Evolutionary conservation across 30 jellyfish, hydroid and myxozoan species (phyloP).

Genomic region (Cassiopea andromeda): DNA sequence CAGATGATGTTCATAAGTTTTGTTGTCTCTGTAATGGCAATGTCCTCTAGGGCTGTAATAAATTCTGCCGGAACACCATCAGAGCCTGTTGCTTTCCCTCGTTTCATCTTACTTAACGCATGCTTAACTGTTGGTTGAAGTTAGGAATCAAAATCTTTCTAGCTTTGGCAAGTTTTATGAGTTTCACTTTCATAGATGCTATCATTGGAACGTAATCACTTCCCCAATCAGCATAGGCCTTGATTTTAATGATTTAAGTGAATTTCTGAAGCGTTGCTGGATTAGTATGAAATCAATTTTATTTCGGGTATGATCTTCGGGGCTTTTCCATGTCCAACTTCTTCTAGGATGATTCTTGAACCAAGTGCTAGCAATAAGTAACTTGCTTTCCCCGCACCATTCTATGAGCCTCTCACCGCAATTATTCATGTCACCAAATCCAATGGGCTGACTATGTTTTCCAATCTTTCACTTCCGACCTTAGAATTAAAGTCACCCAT

Average conservation of each 20-base stretch:
- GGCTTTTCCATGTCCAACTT: constrained; percentile 35
- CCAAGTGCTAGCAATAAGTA: constrained; percentile 13
- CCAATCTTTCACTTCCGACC: constrained; percentile 7
- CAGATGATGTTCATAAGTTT: neutral
- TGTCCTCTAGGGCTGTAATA: constrained; percentile 28
- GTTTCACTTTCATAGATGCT: neutral
- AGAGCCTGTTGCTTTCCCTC: constrained; percentile 12
- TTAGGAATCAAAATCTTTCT: neutral
- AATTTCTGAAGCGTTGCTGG: constrained; percentile 2
- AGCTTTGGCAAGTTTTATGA: neutral
- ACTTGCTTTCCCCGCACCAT: constrained; percentile 24
- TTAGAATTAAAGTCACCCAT: constrained; percentile 42
- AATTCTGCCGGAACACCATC: constrained; percentile 1
- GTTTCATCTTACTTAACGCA: constrained; percentile 7
- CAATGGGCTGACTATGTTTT: constrained; percentile 2
- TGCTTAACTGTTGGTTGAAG: neutral
- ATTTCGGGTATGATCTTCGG: constrained; percentile 20
- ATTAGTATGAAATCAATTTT: constrained; percentile 39
- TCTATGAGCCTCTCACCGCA: constrained; percentile 19
- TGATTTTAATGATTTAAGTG: neutral
- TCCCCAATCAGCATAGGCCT: constrained; percentile 18
- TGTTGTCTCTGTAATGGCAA: neutral
- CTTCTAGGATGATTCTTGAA: constrained; percentile 33
- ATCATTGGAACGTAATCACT: constrained; percentile 21
- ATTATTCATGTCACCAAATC: constrained; percentile 32